Conservation (phyloP, 2,113 vertebrate genomes). For the Glareola pratincola region DNA sequence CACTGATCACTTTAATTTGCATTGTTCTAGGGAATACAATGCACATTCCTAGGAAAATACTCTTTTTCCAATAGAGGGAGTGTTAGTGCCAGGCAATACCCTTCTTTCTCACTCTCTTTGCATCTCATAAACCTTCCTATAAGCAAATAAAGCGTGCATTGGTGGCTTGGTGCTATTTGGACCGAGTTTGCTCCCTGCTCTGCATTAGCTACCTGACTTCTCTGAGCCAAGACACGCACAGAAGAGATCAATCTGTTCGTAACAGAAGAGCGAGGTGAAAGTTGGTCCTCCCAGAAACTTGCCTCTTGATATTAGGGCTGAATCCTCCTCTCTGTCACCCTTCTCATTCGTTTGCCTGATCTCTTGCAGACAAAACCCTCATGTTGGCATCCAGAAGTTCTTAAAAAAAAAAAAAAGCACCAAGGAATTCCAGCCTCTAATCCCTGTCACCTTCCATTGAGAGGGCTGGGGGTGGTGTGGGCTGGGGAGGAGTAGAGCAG, state of each 20-base stretch:
- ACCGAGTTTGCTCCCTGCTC: background rate
- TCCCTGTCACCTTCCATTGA: background rate
- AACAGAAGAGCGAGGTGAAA: background rate
- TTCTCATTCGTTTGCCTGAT: background rate
- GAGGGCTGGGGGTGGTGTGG: background rate
- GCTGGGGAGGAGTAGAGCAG: background rate
- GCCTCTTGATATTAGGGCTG: background rate
- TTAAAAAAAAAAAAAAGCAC: background rate
- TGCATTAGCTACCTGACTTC: background rate
- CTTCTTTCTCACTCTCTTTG: conserved; percentile 7
- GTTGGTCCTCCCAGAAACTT: background rate
- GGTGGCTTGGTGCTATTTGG: background rate
- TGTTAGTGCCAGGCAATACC: conserved; percentile 52
- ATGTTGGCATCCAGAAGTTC: background rate
- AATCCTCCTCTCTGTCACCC: background rate
- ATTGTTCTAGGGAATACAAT: background rate
- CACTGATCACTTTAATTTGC: background rate
- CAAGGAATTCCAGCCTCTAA: background rate
- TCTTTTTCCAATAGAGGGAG: conserved; percentile 68
- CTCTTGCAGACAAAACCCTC: background rate
- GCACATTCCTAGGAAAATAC: conserved; percentile 20
- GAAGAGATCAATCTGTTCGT: background rate
- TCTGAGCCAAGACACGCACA: background rate
- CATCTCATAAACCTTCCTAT: background rate
- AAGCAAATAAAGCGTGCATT: background rate